phyloP scores from a whole-genome alignment of 2,888 invertebrate species.

The Drosophila gaucha region DNA sequence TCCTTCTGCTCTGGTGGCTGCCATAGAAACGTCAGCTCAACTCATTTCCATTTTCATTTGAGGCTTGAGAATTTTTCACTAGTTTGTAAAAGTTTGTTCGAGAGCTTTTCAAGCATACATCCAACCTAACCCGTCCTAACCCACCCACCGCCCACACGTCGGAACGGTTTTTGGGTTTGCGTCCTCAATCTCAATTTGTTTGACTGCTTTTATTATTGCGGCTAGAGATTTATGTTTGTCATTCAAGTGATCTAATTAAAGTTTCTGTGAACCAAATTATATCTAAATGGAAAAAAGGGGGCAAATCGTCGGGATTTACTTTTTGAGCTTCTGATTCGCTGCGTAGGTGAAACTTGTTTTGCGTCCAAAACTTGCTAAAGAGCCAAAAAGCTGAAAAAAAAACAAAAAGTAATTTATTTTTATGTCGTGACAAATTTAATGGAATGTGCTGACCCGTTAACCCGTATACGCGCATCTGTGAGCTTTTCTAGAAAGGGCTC shows the following conservation, averaged over 20 bases:
- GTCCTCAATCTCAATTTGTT: constrained; percentile 60
- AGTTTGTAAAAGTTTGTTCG: constrained; percentile 57
- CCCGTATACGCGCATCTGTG: constrained; percentile 31
- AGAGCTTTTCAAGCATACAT: constrained; percentile 60
- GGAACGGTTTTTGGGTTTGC: constrained; percentile 1
- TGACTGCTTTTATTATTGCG: constrained; percentile 71
- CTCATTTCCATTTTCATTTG: constrained; percentile 75
- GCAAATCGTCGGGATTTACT: constrained; percentile 19
- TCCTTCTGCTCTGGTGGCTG: background rate
- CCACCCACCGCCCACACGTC: background rate
- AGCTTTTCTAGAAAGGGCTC: constrained; percentile 24
- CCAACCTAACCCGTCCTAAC: background rate
- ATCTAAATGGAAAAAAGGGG: constrained; percentile 10
- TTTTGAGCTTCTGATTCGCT: constrained; percentile 11
- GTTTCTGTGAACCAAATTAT: constrained; percentile 60
- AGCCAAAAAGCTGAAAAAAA: constrained; percentile 34
- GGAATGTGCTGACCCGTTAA: constrained; percentile 69
- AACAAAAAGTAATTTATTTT: constrained; percentile 67
- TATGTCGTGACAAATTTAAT: constrained; percentile 62
- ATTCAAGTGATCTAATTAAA: constrained; percentile 77
- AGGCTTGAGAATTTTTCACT: constrained; percentile 61
- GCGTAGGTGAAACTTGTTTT: constrained; percentile 64
- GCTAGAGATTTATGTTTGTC: constrained; percentile 72
- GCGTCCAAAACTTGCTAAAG: constrained; percentile 52
- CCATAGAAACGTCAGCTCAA: constrained; percentile 47